Evolutionary conservation across 2,888 invertebrate species (phyloP), one percentile per base, ranked within the genome.

Genomic region (Prenolepis imparis): DNA sequence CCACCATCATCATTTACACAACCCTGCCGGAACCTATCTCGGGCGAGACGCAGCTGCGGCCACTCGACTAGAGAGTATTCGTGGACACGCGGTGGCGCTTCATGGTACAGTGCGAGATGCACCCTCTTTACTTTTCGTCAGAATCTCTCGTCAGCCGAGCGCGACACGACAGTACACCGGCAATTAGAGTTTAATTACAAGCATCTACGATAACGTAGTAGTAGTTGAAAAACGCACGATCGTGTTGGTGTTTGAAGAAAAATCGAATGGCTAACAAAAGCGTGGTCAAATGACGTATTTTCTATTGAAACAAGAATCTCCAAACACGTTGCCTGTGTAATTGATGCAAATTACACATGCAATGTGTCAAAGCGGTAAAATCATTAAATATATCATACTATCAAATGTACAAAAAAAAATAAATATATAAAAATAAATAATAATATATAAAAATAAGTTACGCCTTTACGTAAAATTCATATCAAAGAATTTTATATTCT

Each of bases 111-210:
- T 59, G 48, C 41, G 66, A 63, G 86, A 63, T 66, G 61, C n/a
- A 28, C 32, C 55, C 84, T 78, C 78, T 82, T 73, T 73, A 86
- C 84, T 82, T 86, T 84, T 82, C 77, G 77, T 61, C 44, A 57
- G 73, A 59, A 44, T 52, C 77, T 82, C 77, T 77, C 70, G 77
- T 74, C 73, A 80, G 41, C 41, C 41, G 77, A 72, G 70, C 44
- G 18, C 81, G 80, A 48, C 41, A 39, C 61, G 48, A 73, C 75
- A 52, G 63, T 64, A 68, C 68, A 75, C 77, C 77, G 63, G 77
- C 66, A 84, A 86, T 86, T 86, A 84, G 82, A 82, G 67, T 84
- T 86, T 86, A 84, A 86, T 86, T 86, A 82, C 82, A 57, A 82
- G 78, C 82, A 41, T 82, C 82, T 82, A 82, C 73, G 68, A 52